Evolutionary conservation across 2,797 vertebrate genomes (phyloP), one percentile per base, ranked within the genome.

Genomic region (Myripristis murdjan): DNA sequence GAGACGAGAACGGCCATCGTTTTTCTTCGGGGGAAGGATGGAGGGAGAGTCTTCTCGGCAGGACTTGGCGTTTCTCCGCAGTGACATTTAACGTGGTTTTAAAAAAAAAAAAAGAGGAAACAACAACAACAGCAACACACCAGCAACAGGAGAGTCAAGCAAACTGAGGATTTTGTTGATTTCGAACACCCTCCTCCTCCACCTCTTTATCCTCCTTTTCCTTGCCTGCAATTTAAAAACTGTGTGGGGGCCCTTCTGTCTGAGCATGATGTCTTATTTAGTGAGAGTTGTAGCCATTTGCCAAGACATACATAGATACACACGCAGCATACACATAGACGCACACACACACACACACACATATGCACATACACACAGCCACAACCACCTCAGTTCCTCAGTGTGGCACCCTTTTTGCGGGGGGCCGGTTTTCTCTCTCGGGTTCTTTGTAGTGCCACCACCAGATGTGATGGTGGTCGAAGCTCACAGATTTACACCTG

Each of bases 171-270:
- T 76, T 87, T 47, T 41, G 77, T 73, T 68, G 81, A 86, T 77
- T 79, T 67, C 52, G 39, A 79, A 73, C 74, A 41, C 75, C 84
- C 51, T n/a, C 85, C 68, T 79, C 84, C 79, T 75, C 75, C 83
- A 60, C 74, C 72, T 82, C 81, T 39, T 75, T 77, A 81, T 82
- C 83, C 81, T 84, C 73, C 82, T 80, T 79, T 58, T 72, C 65
- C 73, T 59, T 33, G 70, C 84, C 91, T 86, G 73, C 72, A 65
- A 86, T 90, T 86, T 70, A 7, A 79, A 73, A 84, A 80, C 75
- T 28, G 54, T 79, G 69, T 90, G 90, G 91, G 86, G 93, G 93
- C 93, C 94, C 93, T 94, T 94, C 93, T 94, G 94, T 94, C 93
- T 94, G 85, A 89, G 88, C 86, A 91, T 81, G 75, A 87, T 89